A percentile compares a stretch with the other conserved stretches of the same genome.
Evolutionary conservation across 2,888 invertebrate genomes (phyloP).

Genomic region (Dolomedes plantarius): DNA sequence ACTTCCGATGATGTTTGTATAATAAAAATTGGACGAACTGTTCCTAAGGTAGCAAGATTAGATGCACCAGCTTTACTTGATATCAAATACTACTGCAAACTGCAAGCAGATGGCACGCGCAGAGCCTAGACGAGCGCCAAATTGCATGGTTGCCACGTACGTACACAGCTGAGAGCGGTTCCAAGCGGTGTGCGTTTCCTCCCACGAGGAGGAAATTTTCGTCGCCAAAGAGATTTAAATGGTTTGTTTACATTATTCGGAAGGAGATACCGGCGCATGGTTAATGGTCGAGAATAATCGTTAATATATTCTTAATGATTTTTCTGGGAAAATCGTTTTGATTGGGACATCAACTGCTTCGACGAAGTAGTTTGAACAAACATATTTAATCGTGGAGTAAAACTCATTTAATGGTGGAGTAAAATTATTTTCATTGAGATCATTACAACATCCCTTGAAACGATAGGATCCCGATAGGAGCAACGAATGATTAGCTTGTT

Average conservation of each 20-base stretch:
- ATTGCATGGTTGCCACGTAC: not conserved
- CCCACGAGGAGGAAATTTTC: not conserved
- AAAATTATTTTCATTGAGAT: too few species aligned
- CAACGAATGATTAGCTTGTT: too few species aligned
- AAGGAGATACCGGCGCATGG: too few species aligned
- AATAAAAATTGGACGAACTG: not conserved
- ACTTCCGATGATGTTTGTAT: not conserved
- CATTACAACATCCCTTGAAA: too few species aligned
- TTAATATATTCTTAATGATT: too few species aligned
- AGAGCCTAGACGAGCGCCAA: not conserved
- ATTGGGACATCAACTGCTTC: too few species aligned
- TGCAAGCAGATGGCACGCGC: conserved; percentile 15
- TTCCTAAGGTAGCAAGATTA: not conserved
- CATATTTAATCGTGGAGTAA: too few species aligned
- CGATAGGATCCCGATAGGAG: too few species aligned
- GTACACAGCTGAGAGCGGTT: not conserved
- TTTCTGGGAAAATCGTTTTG: too few species aligned
- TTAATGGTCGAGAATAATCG: too few species aligned
- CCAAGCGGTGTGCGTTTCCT: not conserved
- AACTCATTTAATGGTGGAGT: too few species aligned
- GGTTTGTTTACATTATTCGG: conserved; percentile 17
- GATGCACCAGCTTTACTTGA: not conserved
- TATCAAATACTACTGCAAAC: not conserved
- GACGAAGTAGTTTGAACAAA: too few species aligned
- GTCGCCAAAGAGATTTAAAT: not conserved